phyloP scores from a whole-genome alignment of 2,888 invertebrate species.

The Calameuta filiformis region DNA sequence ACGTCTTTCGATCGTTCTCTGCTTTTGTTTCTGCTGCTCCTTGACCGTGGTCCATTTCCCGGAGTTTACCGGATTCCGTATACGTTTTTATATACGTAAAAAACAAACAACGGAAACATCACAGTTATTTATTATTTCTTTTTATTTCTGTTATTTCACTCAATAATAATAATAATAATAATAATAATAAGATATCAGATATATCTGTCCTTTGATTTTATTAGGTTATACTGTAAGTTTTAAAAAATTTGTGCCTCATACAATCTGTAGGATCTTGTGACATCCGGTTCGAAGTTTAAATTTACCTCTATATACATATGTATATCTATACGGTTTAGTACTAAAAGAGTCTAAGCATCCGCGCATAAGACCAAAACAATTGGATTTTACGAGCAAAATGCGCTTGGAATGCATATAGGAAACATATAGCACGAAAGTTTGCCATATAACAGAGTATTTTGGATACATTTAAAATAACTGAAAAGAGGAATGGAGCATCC shows the following conservation, averaged over 20 bases:
- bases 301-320: slow-evolving; percentile 7
- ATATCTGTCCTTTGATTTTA: not conserved
- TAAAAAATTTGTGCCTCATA: not conserved
- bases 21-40: not conserved
- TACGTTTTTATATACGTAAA: not conserved
- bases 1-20: not conserved
- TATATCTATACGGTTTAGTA: not conserved
- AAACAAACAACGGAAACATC: not conserved
- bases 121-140: not conserved
- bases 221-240: slow-evolving; percentile 7
- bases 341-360: slow-evolving; percentile 10
- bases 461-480: not conserved
- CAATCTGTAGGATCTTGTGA: not conserved
- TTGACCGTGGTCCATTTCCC: not conserved
- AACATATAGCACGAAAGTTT: too few relatives aligned
- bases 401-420: slow-evolving; percentile 33
- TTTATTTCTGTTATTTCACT: not conserved
- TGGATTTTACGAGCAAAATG: slow-evolving; percentile 47
- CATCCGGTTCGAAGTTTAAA: not conserved
- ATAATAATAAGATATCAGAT: not conserved
- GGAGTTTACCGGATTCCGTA: not conserved
- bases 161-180: not conserved
- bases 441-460: too few relatives aligned
- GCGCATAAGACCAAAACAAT: slow-evolving; percentile 46
- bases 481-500: not conserved